Evolutionary conservation across 2,888 invertebrate genomes (phyloP), one percentile per base, ranked within the genome.

Genomic region (Sarcophaga rosellei): DNA sequence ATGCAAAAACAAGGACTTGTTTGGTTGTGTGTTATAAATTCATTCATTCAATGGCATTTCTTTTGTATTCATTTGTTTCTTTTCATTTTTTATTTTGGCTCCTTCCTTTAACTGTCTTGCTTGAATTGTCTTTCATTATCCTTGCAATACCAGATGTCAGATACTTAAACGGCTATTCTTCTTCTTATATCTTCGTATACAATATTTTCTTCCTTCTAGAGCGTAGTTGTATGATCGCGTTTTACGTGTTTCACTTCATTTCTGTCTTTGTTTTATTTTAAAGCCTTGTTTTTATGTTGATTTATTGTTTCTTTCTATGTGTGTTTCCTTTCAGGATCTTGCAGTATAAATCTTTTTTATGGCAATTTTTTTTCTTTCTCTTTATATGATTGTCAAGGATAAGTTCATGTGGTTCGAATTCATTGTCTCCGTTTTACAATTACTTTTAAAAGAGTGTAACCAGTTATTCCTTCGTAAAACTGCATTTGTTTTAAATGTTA

Each of bases 61-160:
- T 81, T 85, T 75, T 78, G 45, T 59, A 45, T 66, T 66, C 44
- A 45, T 57, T 35, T 65, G 35, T n/a, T 78, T 69, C 57, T 65
- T 17, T 62, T 70, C 79, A 45, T 79, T 73, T 5, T 17, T 45
- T 73, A 74, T 44, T 25, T 76, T 78, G 20, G 21, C 25, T 45
- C 79, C 74, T 66, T 66, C 74, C 74, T 80, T 57, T 79, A 53
- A 17, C 12, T 53, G 17, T 53, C 17, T 53, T 53, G 3, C 53
- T 17, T 15, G 53, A 15, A 15, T 53, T 17, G 53, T 53, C 17
- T 53, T 53, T 53, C 53, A 62, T 63, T 85, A 82, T 82, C 81
- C 81, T 84, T 61, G 66, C 66, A 70, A 75, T 79, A 70, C 82
- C 85, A 82, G 85, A 85, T 85, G 85, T 78, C 78, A 75, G 35